Evolutionary conservation across 1,140 invertebrate species (phyloP).

Genomic region (Brachionus plicatilis): DNA sequence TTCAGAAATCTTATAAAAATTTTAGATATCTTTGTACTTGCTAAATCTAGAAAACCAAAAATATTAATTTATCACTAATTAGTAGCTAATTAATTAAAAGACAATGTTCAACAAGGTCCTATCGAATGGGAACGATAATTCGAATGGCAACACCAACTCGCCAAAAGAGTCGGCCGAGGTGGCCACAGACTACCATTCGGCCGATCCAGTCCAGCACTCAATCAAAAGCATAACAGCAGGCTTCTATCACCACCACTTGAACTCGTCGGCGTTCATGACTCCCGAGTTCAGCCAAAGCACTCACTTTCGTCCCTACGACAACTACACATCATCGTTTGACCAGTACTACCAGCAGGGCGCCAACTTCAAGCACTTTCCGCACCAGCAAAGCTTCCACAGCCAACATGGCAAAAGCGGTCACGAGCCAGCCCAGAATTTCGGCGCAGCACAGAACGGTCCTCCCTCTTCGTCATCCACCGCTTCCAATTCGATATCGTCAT

Average conservation of each 20-base stretch:
- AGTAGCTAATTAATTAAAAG: background rate
- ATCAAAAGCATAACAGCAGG: slow-evolving; percentile 7
- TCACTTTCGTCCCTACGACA: background rate
- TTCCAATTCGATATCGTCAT: slow-evolving; percentile 6
- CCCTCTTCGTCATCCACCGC: slow-evolving; percentile 9
- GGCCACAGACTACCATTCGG: no score
- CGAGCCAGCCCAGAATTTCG: background rate
- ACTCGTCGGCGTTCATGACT: slow-evolving; percentile 1
- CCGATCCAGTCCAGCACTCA: background rate
- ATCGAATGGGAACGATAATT: slow-evolving; percentile 22
- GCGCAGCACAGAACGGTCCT: background rate
- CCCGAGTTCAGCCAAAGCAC: background rate
- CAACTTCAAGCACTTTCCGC: background rate
- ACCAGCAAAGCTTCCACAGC: background rate
- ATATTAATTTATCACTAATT: no score
- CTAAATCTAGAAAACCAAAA: no score
- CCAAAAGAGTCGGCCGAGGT: background rate
- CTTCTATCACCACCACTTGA: slow-evolving; percentile 17
- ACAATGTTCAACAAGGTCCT: slow-evolving; percentile 32
- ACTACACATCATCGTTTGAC: background rate
- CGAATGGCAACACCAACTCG: slow-evolving; percentile 3
- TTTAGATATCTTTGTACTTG: background rate
- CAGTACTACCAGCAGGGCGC: background rate
- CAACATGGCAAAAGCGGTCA: background rate
- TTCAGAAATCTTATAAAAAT: slow-evolving; percentile 23